Evolutionary conservation across 2,888 invertebrate species (phyloP), one percentile per base, ranked within the genome.

Genomic region (Ormyrus thymus): DNA sequence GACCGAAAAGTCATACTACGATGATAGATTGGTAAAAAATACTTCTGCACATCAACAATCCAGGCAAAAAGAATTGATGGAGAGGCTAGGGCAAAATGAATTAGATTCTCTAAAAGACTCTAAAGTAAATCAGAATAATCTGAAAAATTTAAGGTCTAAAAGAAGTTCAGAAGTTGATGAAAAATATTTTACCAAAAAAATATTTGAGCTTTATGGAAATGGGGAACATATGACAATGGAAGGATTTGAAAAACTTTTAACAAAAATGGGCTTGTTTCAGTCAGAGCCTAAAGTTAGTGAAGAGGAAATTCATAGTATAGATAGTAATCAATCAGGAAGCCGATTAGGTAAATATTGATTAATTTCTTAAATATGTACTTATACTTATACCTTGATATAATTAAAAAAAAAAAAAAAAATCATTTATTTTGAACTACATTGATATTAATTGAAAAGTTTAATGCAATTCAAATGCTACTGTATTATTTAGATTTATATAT

Each of bases 201-300:
- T 96, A 75, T 95, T 96, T 87, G 90, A 91, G 59, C 90, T 92
- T 85, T 95, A 93, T 85, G 95, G 95, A 0, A 93, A 94, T 85
- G 92, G 92, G 0, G 91, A 92, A 7, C 92, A 91, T 56, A 92
- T 94, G 90, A 93, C 93, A 9, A 92, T 95, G 90, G 92, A 92
- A 6, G 94, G 94, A n/a, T 95, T 96, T 84, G 93, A 94, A 82
- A 92, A 90, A 72, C 92, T 96, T 91, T 90, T 96, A 9, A 90
- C 91, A 70, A 92, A 91, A 61, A 85, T 95, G 82, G 92, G 93
- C 15, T 89, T 95, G 5, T 89, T 91, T 74, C 91, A 91, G 79
- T 87, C 94, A 81, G 87, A 93, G 43, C 88, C 90, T 10, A 91
- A 92, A 13, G 90, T 91, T 0, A 81, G 73, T 70, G 84, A 87